Evolutionary conservation across 1,140 invertebrate species (phyloP).

Genomic region (Conus ventricosus): DNA sequence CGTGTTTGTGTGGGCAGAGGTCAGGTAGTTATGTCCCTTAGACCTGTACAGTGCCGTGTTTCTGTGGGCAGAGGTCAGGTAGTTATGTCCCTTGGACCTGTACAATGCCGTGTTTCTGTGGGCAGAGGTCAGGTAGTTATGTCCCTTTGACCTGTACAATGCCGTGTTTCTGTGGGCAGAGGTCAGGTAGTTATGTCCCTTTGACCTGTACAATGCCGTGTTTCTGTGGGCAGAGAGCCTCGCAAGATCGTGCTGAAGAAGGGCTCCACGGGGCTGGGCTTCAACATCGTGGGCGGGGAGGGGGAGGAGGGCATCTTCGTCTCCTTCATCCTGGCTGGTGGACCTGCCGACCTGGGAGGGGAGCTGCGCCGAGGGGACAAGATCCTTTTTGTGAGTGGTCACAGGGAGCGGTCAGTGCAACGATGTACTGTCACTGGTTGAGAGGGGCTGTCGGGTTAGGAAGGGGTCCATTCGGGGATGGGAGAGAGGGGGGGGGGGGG

Average conservation of each 20-base stretch:
- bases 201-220: too few relatives aligned
- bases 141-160: too few relatives aligned
- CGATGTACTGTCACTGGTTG: background rate
- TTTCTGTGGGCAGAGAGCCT: constrained; percentile 81
- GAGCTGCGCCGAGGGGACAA: constrained; percentile 93
- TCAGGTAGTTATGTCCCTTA: background rate
- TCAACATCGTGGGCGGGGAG: constrained; percentile 99
- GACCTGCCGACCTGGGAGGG: constrained; percentile 94
- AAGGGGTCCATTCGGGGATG: background rate
- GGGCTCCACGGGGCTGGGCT: constrained; percentile 83
- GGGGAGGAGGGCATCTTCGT: constrained; percentile 97
- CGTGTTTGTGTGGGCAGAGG: constrained; percentile 79
- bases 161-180: too few relatives aligned
- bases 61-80: too few relatives aligned
- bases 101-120: background rate
- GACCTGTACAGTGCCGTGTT: too few relatives aligned
- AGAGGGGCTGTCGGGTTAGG: too few relatives aligned
- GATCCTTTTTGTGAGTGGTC: constrained; percentile 83
- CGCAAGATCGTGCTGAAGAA: constrained; percentile 77
- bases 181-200: too few relatives aligned
- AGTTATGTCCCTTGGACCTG: too few relatives aligned
- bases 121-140: constrained; percentile 79
- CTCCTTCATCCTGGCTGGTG: constrained; percentile 96
- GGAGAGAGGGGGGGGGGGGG: too few relatives aligned
- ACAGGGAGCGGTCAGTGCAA: background rate